Evolutionary conservation across 2,113 vertebrate genomes (phyloP), one percentile per base, ranked within the genome.

Genomic region (Misgurnus mizolepis): DNA sequence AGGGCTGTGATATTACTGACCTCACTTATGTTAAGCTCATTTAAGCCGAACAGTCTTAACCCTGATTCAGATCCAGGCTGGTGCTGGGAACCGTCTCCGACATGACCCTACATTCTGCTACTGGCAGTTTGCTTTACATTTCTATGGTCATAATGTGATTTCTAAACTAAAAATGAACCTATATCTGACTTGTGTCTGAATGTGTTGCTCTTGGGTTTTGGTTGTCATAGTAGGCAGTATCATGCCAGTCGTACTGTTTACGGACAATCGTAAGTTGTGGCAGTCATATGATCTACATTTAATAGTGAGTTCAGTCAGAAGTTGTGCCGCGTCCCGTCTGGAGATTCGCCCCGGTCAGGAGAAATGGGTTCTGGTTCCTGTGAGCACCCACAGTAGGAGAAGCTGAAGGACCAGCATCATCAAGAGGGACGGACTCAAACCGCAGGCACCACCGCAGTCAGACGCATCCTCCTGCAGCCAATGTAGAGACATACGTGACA

Each of bases 361-460:
- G 84, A 93, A 94, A 87, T 88, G 90, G 84, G 85, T 87, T 86
- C 87, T 92, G 81, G 90, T 93, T 88, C 93, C 93, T 77, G 93
- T 93, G 88, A 95, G 84, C 75, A 97, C 92, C 95, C 96, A 98
- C 82, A 98, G 92, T 76, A 98, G 92, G 77, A 95, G 81, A 83
- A 96, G 49, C 86, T 98, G 98, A 88, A 95, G 90, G 82, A 90
- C 92, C 58, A 95, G 69, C 89, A 96, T 78, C 40, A 94, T 92
- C 94, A 94, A 95, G 11, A 96, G 91, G 49, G 94, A 93, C 15
- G 94, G 94, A 80, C 85, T 95, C 88, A 99, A 86, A 80, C 91
- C 92, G 89, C 93, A 94, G 88, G 91, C 96, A 4, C 96, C 94
- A 82, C 98, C 98, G 14, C 98, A 99, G 87, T 99, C 98, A 0